Evolutionary conservation across 2,113 vertebrate species (phyloP), one percentile per base, ranked within the genome.

Genomic region (Onychorhynchus coronatus): DNA sequence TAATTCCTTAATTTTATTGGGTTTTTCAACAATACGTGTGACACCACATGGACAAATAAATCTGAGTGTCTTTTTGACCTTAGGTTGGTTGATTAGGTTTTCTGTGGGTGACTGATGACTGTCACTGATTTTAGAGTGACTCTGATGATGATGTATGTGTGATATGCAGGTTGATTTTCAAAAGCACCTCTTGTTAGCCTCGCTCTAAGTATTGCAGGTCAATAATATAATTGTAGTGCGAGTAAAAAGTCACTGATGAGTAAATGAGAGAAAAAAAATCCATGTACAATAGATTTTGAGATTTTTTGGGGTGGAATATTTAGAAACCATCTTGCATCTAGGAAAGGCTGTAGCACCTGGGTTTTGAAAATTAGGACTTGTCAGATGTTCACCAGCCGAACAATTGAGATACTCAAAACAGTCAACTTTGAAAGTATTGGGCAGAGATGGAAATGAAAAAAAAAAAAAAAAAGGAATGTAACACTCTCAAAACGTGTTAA

Each of bases 81-180:
- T 89, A 89, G 49, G 14, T 74, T 81, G 44, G 61, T 53, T 95
- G 78, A 85, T 96, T 85, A 85, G 33, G 30, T 94, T 95, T 95
- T 93, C 73, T 92, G 75, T 91, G 58, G 3, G 17, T 95, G 87
- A 87, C 62, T 87, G 84, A 93, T 85, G 77, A 52, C 73, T 92
- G 83, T 53, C 84, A 91, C 53, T 82, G 93, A 87, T 95, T 96
- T 96, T 73, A 79, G 82, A 89, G 74, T 79, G 58, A 58, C 37
- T 88, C 37, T 91, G 74, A 95, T 89, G 73, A 87, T 89, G 62
- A 86, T 91, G 11, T 68, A 75, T 89, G 33, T 66, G 21, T 67
- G 31, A 68, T 89, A 55, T 76, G 61, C 68, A 23, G 5, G 15
- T 88, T 94, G 84, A 79, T 89, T 91, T 89, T 95, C 70, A 73